A percentile compares a stretch with the other conserved stretches of the same genome.
These are phyloP conservation scores for Porites lutea DNA, from an alignment of 64 coral and sea anemone species.

Conservation along the genomic window DNA sequence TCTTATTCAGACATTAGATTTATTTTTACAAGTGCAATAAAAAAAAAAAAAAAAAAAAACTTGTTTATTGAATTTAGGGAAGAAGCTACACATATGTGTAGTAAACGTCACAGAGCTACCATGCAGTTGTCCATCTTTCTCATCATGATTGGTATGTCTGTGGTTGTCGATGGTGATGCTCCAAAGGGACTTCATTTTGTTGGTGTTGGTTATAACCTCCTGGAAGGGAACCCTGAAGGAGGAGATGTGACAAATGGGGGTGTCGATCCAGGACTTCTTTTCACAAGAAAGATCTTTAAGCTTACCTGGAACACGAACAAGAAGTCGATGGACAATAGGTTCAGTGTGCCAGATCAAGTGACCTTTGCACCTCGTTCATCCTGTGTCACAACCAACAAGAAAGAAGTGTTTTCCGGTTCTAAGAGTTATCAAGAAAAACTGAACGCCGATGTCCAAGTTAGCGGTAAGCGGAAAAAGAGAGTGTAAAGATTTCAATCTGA, in stretches of 20 bases:
- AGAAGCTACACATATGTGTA: no score
- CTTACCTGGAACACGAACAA: not conserved
- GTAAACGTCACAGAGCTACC: not conserved
- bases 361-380: not conserved
- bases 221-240: not conserved
- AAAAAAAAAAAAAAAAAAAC: no score
- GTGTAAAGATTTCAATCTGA: no score
- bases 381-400: not conserved
- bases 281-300: not conserved
- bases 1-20: no score
- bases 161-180: not conserved
- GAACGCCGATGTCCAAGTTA: not conserved
- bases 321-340: not conserved
- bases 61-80: no score
- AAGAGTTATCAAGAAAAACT: constrained; percentile 9
- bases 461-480: not conserved
- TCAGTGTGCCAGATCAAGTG: not conserved
- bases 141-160: not conserved
- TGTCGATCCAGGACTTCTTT: not conserved
- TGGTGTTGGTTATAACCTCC: not conserved
- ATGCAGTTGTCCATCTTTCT: not conserved
- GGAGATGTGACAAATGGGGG: not conserved
- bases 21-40: no score
- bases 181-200: not conserved
- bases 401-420: not conserved